Conservation (phyloP, 2,113 vertebrate species). For the Promerops cafer region DNA sequence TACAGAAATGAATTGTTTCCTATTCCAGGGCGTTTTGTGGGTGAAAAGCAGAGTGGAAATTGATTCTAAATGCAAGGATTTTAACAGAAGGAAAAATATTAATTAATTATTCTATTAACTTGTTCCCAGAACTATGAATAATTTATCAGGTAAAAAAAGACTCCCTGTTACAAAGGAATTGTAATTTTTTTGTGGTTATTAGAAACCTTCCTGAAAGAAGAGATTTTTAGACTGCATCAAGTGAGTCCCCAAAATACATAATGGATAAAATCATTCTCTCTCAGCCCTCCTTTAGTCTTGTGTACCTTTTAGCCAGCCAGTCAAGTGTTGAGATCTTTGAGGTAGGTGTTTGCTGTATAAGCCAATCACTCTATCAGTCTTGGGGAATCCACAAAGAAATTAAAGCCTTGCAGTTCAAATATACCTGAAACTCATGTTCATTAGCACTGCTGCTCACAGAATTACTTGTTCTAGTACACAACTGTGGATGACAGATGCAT, state of each 20-base stretch:
- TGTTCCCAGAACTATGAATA: not conserved
- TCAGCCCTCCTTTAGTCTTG: not conserved
- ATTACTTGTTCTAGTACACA: not conserved
- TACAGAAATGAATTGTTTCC: not conserved
- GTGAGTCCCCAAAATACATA: not conserved
- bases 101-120: not conserved
- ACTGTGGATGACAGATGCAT: not conserved
- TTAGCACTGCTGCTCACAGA: not conserved
- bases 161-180: not conserved
- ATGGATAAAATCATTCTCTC: not conserved
- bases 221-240: not conserved
- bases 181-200: not conserved
- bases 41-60: not conserved
- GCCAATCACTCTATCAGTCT: not conserved
- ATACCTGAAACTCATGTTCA: not conserved
- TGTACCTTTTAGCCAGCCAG: not conserved
- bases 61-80: not conserved
- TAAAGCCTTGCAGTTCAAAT: not conserved
- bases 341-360: not conserved
- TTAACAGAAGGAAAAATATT: not conserved
- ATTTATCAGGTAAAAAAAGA: not conserved
- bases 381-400: not conserved
- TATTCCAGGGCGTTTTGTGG: not conserved
- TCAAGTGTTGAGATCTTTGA: not conserved
- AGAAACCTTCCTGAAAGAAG: not conserved